Evolutionary conservation across 37 sponge, comb jelly and placozoan species (phyloP), one percentile per base, ranked within the genome.

Genomic region (Theonella swinhoei): DNA sequence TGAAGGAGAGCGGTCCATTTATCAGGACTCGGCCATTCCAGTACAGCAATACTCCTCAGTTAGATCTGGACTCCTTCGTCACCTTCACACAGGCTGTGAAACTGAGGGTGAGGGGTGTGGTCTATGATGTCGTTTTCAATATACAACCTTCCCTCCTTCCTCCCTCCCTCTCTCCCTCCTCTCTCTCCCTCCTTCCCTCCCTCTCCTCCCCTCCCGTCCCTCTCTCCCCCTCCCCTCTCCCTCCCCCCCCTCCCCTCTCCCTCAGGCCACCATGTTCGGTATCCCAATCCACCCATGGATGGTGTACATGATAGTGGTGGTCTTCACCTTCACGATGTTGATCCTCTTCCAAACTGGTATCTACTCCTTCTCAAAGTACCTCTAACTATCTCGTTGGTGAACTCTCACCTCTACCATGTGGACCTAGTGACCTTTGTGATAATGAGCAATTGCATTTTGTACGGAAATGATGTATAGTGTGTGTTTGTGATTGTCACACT

Each of bases 231-330:
- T 62, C 64, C 62, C 38, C 39, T 40, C 35, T 26, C 74, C 71
- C 32, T 70, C 17, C 64, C 69, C 7, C 36, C 72, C 29, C 1
- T 1, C 3, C 38, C 33, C 39, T 22, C 25, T 32, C 39, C 0
- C 54, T 0, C 78, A 91, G 91, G 87, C 92, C 31, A 83, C 82
- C 74, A 68, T 92, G 92, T 92, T 92, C 34, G 92, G 92, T 70
- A 62, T 92, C n/a, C 92, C 92, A 26, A 64, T 92, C 24, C 70
- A 80, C 72, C 92, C 92, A 0, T 92, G 92, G 92, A 19, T 83
- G 71, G 62, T 79, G 34, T 86, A 86, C 59, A 42, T 58, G 5
- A 72, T 74, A 1, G 3, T 84, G 4, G 43, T 70, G 0, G 66
- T 63, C 23, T 77, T 92, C 42, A 30, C 74, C 26, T 88, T 92